phyloP scores from a whole-genome alignment of 2,888 invertebrate genomes.

The Nomada ferruginata region DNA sequence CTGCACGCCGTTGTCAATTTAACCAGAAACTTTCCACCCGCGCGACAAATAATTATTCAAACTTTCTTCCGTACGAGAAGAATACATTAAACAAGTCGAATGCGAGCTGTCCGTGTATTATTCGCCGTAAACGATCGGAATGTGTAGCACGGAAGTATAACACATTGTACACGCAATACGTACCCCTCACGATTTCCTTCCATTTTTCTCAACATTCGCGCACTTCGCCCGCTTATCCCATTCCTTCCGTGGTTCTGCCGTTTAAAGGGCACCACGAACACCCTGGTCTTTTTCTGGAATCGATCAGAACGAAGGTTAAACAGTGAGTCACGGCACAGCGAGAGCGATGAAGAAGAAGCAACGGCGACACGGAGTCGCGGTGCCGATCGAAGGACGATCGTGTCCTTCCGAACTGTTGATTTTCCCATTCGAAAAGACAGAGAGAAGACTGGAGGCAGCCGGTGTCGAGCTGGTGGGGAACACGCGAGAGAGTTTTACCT shows the following conservation, averaged over 20 bases:
- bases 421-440: conserved; percentile 48
- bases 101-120: neutral
- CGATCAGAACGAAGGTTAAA: no score
- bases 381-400: conserved; percentile 45
- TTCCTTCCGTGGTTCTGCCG: no score
- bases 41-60: conserved; percentile 29
- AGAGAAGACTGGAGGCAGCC: conserved; percentile 51
- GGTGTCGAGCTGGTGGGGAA: conserved; percentile 59
- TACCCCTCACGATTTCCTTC: no score
- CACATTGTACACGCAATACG: no score
- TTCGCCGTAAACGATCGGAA: neutral
- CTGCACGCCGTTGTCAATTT: conserved; percentile 38
- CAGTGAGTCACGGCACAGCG: no score
- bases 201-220: no score
- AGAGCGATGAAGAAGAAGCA: no score
- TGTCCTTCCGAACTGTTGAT: conserved; percentile 42
- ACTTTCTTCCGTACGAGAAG: conserved; percentile 36
- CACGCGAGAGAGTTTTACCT: conserved; percentile 81
- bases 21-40: conserved; percentile 48
- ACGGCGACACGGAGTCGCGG: no score
- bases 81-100: neutral
- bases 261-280: no score
- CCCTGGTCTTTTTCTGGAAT: no score
- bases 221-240: no score
- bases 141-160: neutral